Conservation (phyloP, 1,140 invertebrate genomes). For the Stegodyphus mimosarum region DNA sequence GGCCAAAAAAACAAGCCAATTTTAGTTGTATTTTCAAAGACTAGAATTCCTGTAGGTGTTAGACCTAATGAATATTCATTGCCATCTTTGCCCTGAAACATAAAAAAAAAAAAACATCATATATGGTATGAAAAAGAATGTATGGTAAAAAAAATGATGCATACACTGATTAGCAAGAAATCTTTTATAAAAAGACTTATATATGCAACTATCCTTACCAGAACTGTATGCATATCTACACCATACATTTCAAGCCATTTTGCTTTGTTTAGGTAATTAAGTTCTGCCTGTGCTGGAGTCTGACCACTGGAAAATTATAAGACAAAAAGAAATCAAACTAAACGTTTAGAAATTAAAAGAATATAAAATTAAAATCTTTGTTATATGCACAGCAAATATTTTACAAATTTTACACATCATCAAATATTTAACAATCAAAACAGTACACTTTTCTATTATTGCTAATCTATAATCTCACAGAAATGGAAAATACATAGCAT, state of each 20-base stretch:
- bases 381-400: too few relatives aligned
- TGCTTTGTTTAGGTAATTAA: constrained; percentile 82
- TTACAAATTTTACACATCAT: too few relatives aligned
- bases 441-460: too few relatives aligned
- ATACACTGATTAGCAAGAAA: too few relatives aligned
- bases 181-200: not conserved
- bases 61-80: constrained; percentile 96
- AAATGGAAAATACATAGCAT: too few relatives aligned
- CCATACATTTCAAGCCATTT: constrained; percentile 88
- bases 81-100: constrained; percentile 91
- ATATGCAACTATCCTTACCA: constrained; percentile 65
- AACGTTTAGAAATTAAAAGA: not conserved
- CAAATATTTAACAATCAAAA: too few relatives aligned
- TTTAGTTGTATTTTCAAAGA: constrained; percentile 94
- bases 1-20: constrained; percentile 99
- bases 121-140: not conserved
- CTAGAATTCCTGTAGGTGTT: constrained; percentile 96
- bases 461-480: too few relatives aligned
- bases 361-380: too few relatives aligned
- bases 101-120: constrained; percentile 56
- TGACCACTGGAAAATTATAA: constrained; percentile 42
- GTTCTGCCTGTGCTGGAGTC: constrained; percentile 72
- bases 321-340: not conserved
- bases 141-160: not conserved
- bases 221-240: constrained; percentile 82